A percentile compares a stretch with the other conserved stretches of the same genome.
Evolutionary conservation across 2,888 invertebrate genomes (phyloP).

Genomic region (Dysmachus trigonus): DNA sequence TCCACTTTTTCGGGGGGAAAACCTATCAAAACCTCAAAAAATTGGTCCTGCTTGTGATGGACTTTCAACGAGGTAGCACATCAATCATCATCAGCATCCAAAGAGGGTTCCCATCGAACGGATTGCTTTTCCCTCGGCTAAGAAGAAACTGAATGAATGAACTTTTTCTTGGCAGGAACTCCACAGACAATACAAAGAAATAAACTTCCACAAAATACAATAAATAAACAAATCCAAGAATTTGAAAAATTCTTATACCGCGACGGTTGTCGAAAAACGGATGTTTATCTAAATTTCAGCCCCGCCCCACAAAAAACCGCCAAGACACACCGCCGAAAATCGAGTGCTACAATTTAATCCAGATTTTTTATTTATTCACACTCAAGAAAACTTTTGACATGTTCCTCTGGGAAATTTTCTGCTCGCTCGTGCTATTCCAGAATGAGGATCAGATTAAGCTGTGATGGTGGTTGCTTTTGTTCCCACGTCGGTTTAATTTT

Average conservation of each 20-base stretch:
- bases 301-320: background rate
- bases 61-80: background rate
- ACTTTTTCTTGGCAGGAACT: background rate
- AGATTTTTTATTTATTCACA: constrained; percentile 6
- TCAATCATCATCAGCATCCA: constrained; percentile 24
- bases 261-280: background rate
- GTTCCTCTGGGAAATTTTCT: constrained; percentile 7
- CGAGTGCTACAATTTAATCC: constrained; percentile 1
- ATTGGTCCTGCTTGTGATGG: constrained; percentile 1
- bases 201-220: background rate
- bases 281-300: background rate
- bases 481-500: background rate
- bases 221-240: background rate
- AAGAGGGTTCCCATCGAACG: background rate
- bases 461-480: background rate
- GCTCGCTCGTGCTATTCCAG: background rate
- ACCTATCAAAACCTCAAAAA: background rate
- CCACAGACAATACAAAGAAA: background rate
- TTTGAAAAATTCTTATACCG: background rate
- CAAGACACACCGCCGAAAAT: background rate
- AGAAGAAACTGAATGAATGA: background rate
- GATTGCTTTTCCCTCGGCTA: background rate
- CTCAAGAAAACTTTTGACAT: constrained; percentile 5
- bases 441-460: background rate
- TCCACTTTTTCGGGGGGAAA: background rate